Evolutionary conservation across 2,113 vertebrate genomes (phyloP).

Genomic region (Choloepus hoffmanni): DNA sequence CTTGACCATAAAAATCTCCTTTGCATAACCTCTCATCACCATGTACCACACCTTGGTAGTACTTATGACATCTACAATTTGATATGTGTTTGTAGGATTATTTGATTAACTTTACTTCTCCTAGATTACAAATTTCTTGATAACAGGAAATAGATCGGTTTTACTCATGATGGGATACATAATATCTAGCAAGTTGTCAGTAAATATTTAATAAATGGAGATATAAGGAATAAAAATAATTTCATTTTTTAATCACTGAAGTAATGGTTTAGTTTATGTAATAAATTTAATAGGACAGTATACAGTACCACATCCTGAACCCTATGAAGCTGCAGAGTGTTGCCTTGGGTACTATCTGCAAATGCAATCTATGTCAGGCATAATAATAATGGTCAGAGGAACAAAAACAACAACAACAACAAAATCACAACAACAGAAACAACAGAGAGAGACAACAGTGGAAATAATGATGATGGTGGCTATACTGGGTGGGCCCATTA

Average conservation of each 20-base stretch:
- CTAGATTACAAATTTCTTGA: background rate
- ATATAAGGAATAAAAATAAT: conserved; percentile 23
- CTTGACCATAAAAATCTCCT: background rate
- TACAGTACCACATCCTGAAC: background rate
- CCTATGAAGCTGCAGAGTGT: background rate
- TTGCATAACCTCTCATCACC: background rate
- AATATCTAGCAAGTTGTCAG: background rate
- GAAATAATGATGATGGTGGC: background rate
- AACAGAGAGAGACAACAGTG: background rate
- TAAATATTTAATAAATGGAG: background rate
- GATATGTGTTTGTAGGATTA: background rate
- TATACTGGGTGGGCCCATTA: background rate
- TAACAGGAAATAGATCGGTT: background rate
- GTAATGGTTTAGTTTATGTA: background rate
- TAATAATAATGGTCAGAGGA: background rate
- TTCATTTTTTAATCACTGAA: background rate
- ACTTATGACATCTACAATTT: background rate
- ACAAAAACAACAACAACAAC: background rate
- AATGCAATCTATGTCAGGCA: background rate
- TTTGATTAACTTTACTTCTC: background rate
- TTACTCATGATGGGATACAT: background rate
- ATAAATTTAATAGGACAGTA: background rate
- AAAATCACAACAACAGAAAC: background rate
- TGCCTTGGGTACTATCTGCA: background rate
- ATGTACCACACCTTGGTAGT: background rate